phyloP scores from a whole-genome alignment of 2,888 invertebrate genomes.

The Polia nebulosa region DNA sequence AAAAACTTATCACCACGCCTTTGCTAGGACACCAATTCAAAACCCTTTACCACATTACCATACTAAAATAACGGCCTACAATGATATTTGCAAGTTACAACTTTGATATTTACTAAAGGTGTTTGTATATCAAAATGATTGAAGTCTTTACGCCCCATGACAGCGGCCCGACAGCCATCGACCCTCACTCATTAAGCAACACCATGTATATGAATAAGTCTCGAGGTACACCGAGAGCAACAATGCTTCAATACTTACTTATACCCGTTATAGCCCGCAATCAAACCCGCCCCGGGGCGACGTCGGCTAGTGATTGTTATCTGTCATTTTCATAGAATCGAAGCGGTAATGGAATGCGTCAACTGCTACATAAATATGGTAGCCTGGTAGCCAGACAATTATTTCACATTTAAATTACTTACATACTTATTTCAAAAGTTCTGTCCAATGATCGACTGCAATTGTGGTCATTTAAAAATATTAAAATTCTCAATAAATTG shows the following conservation, averaged over 20 bases:
- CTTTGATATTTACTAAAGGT: slow-evolving; percentile 73
- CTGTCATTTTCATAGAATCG: slow-evolving; percentile 68
- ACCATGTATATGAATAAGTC: slow-evolving; percentile 56
- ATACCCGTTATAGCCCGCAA: slow-evolving; percentile 50
- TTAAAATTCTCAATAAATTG: slow-evolving; percentile 43
- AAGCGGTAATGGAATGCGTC: slow-evolving; percentile 60
- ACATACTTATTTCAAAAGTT: slow-evolving; percentile 36
- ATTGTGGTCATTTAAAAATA: slow-evolving; percentile 39
- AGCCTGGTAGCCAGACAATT: slow-evolving; percentile 51
- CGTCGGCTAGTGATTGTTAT: slow-evolving; percentile 58
- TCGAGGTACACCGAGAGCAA: slow-evolving; percentile 51
- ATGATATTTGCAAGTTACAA: slow-evolving; percentile 62
- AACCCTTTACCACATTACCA: slow-evolving; percentile 34
- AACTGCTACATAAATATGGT: slow-evolving; percentile 61
- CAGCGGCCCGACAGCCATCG: slow-evolving; percentile 63
- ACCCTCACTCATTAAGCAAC: slow-evolving; percentile 69
- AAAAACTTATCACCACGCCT: too few relatives aligned
- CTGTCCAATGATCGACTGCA: slow-evolving; percentile 7
- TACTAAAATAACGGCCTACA: slow-evolving; percentile 57
- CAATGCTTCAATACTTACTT: slow-evolving; percentile 63
- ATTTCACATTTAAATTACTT: slow-evolving; percentile 56
- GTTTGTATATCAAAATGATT: slow-evolving; percentile 74
- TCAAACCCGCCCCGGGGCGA: slow-evolving; percentile 61
- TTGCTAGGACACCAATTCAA: slow-evolving; percentile 11
- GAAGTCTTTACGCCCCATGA: slow-evolving; percentile 73